Percentiles rank a stretch among this genome's conserved stretches.
Evolutionary conservation across 2,113 vertebrate genomes (phyloP).

Genomic region (Cyphomyrus discorhynchus): DNA sequence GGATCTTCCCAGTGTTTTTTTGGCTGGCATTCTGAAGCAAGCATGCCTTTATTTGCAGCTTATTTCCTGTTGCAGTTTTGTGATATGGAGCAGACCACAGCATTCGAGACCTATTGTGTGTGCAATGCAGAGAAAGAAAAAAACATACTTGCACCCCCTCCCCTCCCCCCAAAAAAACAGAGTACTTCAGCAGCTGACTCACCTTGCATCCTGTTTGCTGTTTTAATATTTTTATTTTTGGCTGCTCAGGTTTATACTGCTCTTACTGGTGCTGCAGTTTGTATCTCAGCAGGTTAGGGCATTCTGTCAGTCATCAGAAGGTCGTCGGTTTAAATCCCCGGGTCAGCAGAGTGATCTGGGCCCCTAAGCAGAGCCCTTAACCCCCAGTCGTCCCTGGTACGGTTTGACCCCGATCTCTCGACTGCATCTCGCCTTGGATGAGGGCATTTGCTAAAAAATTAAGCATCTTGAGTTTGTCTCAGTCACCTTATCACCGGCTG

Average conservation of each 20-base stretch:
- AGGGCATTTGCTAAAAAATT: not conserved
- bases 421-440: not conserved
- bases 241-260: not conserved
- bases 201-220: not conserved
- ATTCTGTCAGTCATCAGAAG: not conserved
- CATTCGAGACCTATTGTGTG: not conserved
- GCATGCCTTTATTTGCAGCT: not conserved
- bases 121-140: not conserved
- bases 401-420: not conserved
- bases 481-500: not conserved
- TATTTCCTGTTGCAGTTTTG: not conserved
- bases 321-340: not conserved
- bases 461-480: not conserved
- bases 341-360: not conserved
- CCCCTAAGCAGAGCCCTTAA: not conserved
- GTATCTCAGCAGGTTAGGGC: not conserved
- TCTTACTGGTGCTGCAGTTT: not conserved
- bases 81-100: not conserved
- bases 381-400: not conserved
- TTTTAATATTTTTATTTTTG: not conserved
- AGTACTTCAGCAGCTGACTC: not conserved
- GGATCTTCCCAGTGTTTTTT: not conserved
- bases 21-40: not conserved
- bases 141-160: not conserved
- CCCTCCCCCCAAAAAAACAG: not conserved